These are phyloP conservation scores for Schizotus pectinicornis DNA, from an alignment of 2,888 invertebrate genomes.

Conservation along the genomic window DNA sequence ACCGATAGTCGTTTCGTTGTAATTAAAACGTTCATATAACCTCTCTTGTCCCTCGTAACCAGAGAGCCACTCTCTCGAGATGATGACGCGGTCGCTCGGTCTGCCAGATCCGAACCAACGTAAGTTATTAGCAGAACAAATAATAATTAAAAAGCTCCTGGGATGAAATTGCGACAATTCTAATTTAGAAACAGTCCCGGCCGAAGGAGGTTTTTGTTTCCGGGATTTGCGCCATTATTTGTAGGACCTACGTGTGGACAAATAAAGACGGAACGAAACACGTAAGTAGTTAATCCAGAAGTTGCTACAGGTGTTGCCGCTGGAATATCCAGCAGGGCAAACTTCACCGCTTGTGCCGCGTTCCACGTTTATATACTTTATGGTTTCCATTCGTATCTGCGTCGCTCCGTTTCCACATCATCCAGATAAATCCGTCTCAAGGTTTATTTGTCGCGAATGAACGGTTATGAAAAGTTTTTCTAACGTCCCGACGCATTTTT, in stretches of 20 bases:
- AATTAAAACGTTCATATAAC: neutral
- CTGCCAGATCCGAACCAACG: too few species aligned
- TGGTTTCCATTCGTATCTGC: neutral
- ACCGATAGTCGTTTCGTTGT: neutral
- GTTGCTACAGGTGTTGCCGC: conserved; percentile 9
- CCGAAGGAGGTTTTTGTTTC: too few species aligned
- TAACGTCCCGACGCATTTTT: conserved; percentile 12
- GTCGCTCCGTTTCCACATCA: conserved; percentile 1
- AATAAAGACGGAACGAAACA: neutral
- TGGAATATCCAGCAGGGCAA: neutral
- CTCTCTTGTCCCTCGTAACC: neutral
- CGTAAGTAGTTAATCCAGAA: neutral
- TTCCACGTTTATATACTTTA: conserved; percentile 8
- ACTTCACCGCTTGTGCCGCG: conserved; percentile 1
- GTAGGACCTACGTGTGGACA: too few species aligned
- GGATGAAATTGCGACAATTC: too few species aligned
- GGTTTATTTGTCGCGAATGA: conserved; percentile 35
- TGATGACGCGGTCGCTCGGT: too few species aligned
- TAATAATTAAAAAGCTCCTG: too few species aligned
- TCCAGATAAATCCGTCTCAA: conserved; percentile 28
- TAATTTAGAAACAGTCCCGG: too few species aligned
- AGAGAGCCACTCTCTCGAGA: neutral
- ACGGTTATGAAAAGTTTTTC: conserved; percentile 26
- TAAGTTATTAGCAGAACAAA: too few species aligned
- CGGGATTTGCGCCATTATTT: too few species aligned